Percentiles rank a stretch among this genome's conserved stretches.
Evolutionary conservation across 2,888 invertebrate genomes (phyloP).

Genomic region (Chrysomela aeneicollis): DNA sequence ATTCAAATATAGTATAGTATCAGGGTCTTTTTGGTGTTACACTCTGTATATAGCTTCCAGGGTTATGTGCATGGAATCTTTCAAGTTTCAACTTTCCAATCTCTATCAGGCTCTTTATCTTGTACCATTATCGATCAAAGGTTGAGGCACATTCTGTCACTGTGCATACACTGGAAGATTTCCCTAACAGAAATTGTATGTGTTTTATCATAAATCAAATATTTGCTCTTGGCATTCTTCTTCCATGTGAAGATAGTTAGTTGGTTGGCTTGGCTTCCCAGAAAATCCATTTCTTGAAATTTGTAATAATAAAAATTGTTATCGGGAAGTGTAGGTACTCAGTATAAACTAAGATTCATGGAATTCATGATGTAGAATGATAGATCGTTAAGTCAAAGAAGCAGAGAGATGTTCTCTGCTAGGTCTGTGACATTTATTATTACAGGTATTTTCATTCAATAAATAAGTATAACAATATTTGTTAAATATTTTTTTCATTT

Average conservation of each 20-base stretch:
- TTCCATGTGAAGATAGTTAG: constrained; percentile 13
- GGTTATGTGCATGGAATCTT: not conserved
- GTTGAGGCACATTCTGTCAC: constrained; percentile 14
- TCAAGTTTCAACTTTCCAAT: not conserved
- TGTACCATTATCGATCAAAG: constrained; percentile 12
- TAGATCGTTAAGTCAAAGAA: too few species aligned
- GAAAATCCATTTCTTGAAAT: constrained; percentile 5
- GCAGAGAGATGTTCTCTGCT: too few species aligned
- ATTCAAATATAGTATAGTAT: too few species aligned
- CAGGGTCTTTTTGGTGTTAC: too few species aligned
- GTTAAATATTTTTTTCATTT: too few species aligned
- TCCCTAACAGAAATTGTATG: constrained; percentile 16
- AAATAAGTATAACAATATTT: too few species aligned
- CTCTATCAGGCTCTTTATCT: constrained; percentile 10
- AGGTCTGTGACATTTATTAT: too few species aligned
- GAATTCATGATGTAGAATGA: too few species aligned
- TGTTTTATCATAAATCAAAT: constrained; percentile 38
- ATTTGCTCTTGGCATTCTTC: constrained; percentile 36
- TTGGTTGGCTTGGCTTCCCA: constrained; percentile 9
- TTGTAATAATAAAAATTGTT: not conserved
- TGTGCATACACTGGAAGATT: constrained; percentile 15
- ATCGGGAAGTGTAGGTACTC: not conserved
- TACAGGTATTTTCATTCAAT: too few species aligned
- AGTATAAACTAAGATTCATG: too few species aligned
- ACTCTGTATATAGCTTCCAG: too few species aligned